Conservation (phyloP, 2,797 vertebrate species). For the Chloroceryle amazona region DNA sequence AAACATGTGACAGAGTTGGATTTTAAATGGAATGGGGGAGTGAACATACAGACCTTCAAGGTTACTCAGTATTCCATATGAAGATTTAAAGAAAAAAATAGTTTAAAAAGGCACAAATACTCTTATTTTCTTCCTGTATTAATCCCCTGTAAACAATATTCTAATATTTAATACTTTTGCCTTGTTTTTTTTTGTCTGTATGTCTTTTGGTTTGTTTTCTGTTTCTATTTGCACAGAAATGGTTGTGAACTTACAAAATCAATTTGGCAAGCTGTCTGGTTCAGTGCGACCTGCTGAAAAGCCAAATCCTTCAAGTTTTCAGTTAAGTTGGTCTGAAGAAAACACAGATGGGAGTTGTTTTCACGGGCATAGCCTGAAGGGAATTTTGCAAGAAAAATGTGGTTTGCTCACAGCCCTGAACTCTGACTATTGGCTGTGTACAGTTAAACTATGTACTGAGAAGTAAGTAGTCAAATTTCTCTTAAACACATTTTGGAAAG, state of each 20-base stretch:
- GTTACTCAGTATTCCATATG: not conserved
- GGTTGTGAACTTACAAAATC: constrained; percentile 82
- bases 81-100: not conserved
- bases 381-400: constrained; percentile 66
- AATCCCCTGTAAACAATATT: not conserved
- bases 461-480: constrained; percentile 72
- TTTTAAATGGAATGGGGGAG: not conserved
- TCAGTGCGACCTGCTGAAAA: constrained; percentile 40
- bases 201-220: not conserved
- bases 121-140: not conserved
- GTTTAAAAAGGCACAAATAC: not conserved
- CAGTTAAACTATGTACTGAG: constrained; percentile 72
- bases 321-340: constrained; percentile 83
- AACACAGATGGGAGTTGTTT: constrained; percentile 78
- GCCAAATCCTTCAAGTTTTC: constrained; percentile 82
- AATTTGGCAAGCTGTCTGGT: constrained; percentile 79
- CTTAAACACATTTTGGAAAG: not conserved
- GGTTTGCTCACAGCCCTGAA: constrained; percentile 68
- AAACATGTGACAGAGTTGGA: not conserved
- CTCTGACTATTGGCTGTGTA: constrained; percentile 84
- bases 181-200: not conserved
- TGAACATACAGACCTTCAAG: not conserved
- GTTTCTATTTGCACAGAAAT: constrained; percentile 78
- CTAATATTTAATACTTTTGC: not conserved
- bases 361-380: constrained; percentile 80